Evolutionary conservation across 2,888 invertebrate species (phyloP).

Genomic region (Cerastis rubricosa): DNA sequence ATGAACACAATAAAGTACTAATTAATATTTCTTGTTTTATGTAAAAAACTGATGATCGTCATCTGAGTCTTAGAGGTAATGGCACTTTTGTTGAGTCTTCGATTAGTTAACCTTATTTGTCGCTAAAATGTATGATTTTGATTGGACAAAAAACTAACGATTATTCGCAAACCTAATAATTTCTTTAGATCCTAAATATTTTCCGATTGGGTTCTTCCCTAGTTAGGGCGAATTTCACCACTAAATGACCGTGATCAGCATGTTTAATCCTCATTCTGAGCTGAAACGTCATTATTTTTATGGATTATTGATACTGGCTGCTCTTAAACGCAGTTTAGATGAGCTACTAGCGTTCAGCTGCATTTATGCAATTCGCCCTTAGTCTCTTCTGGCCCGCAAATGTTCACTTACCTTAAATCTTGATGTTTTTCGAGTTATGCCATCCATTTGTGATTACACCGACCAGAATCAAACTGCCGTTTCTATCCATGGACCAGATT

Average conservation of each 20-base stretch:
- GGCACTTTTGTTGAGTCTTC: background rate
- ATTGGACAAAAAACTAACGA: background rate
- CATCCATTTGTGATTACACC: background rate
- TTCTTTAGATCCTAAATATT: background rate
- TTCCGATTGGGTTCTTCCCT: background rate
- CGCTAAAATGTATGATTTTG: background rate
- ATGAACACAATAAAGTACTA: constrained; percentile 46
- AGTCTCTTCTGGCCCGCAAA: background rate
- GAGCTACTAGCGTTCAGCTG: background rate
- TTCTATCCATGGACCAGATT: background rate
- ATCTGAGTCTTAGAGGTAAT: background rate
- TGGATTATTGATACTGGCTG: background rate
- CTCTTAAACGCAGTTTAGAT: background rate
- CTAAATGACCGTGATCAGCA: background rate
- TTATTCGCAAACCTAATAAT: background rate
- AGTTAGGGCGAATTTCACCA: background rate
- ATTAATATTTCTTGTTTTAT: constrained; percentile 18
- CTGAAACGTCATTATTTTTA: background rate
- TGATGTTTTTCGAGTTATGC: background rate
- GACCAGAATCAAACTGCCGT: background rate
- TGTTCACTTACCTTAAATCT: constrained; percentile 5
- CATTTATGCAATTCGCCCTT: background rate
- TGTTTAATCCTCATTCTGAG: background rate
- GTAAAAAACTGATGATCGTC: background rate
- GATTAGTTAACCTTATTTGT: background rate